Evolutionary conservation across 2,797 vertebrate genomes (phyloP).

Genomic region (Myripristis jacobus): DNA sequence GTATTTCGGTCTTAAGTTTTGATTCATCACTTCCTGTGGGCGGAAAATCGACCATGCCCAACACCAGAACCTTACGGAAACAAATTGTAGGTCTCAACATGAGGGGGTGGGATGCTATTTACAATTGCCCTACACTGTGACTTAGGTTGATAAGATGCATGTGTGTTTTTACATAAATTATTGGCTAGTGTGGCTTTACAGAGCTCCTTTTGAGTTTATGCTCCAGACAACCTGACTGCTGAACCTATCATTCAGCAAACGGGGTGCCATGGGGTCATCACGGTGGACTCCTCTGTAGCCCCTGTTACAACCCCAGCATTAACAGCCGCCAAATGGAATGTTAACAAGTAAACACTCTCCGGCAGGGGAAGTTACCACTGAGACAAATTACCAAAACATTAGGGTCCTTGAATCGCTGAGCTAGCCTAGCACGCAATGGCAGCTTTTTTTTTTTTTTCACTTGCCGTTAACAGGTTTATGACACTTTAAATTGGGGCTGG

Average conservation of each 20-base stretch:
- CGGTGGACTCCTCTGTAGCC: conserved; percentile 46
- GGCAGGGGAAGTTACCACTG: conserved; percentile 65
- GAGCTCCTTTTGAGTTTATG: conserved; percentile 1
- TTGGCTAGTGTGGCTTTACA: too few relatives aligned
- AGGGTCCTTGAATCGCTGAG: conserved; percentile 66
- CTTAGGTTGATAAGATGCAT: not conserved
- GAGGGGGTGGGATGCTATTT: not conserved
- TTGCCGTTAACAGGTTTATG: conserved; percentile 75
- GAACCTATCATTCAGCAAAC: conserved; percentile 18
- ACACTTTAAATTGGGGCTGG: conserved; percentile 72
- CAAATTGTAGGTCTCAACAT: too few relatives aligned
- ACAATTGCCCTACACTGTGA: not conserved
- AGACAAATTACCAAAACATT: conserved; percentile 78
- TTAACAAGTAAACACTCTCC: conserved; percentile 79
- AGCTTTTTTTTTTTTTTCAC: conserved; percentile 16
- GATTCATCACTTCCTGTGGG: too few relatives aligned
- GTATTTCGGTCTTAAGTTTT: too few relatives aligned
- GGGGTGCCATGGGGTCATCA: conserved; percentile 14
- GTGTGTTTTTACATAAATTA: not conserved
- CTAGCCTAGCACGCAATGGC: conserved; percentile 48
- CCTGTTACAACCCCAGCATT: conserved; percentile 52
- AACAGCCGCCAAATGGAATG: conserved; percentile 72
- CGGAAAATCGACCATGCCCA: too few relatives aligned
- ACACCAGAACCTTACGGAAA: too few relatives aligned
- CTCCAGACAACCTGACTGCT: not conserved